phyloP scores from a whole-genome alignment of 2,797 vertebrate species.

The Macrochelys suwanniensis region DNA sequence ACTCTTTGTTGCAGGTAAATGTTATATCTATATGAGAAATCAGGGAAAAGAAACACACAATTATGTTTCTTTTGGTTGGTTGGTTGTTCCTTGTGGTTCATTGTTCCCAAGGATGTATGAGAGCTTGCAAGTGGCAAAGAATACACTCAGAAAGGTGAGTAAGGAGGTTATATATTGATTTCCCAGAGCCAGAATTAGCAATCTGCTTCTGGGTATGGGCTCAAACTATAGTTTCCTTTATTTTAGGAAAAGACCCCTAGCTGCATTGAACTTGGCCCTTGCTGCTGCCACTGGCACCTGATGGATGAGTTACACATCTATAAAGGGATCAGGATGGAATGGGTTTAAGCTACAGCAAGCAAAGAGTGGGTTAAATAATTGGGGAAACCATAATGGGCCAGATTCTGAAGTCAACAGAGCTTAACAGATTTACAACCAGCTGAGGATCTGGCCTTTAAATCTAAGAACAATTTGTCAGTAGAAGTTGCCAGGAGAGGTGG shows the following conservation, averaged over 20 bases:
- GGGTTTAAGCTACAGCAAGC: not conserved
- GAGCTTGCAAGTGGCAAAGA: not conserved
- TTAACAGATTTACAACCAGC: not conserved
- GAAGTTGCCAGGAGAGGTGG: not conserved
- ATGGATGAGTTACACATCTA: not conserved
- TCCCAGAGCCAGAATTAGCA: not conserved
- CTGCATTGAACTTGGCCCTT: not conserved
- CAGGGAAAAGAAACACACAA: not conserved
- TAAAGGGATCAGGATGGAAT: not conserved
- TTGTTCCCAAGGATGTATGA: not conserved
- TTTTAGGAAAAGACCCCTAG: not conserved
- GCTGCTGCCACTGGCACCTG: not conserved
- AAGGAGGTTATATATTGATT: not conserved
- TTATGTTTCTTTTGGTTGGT: not conserved
- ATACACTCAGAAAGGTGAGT: not conserved
- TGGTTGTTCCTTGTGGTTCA: not conserved
- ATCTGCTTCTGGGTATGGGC: not conserved
- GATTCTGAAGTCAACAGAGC: not conserved
- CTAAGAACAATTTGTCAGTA: not conserved
- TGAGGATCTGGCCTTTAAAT: not conserved
- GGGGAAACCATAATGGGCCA: not conserved
- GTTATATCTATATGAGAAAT: not conserved
- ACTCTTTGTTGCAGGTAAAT: no score
- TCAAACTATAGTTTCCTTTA: not conserved
- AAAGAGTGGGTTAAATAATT: not conserved